Base-by-base conservation (phyloP, 2,888 invertebrate species). In the Heteromurus nitidus region DNA sequence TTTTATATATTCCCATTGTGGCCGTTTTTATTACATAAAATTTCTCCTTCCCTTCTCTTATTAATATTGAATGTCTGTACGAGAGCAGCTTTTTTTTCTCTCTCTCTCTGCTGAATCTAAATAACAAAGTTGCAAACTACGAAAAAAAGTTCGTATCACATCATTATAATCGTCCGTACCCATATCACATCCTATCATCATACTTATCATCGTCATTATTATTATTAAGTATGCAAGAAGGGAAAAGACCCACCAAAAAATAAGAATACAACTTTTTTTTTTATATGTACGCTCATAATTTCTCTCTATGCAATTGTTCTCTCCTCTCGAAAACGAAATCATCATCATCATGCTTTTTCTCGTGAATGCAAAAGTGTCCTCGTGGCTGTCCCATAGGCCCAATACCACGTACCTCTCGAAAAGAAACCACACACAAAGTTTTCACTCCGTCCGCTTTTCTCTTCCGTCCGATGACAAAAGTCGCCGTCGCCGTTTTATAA, bases 301-400 rank as follows among this genome's bases (percentile, higher is more conserved):
- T 55, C 31, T 74, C 24, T 53, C 53, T 36, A 9, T 44, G 9
- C 44, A 44, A 44, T 44, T 44, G 9, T 13, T 44, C n/a, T 13
- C 11, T 9, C n/a, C 2, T 44, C 44, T 44, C n/a, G n/a, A n/a
- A 44, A 16, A 47, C n/a, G 47, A 47, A 47, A n/a, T n/a, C 11
- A 47, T n/a, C n/a, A 47, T 47, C n/a, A n/a, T n/a, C 47, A 47
- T 47, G 11, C n/a, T 36, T 47, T 3, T 47, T 47, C 47, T 47
- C 36, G 7, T 31, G 22, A 22, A 53, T 69, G 70, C 69, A 55
- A 79, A 80, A 73, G 9, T 67, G 67, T 67, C 67, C 67, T 47
- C 28, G 18, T 53, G 74, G 42, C 64, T 73, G 73, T 80, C 80
- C 80, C 80, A 73, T 30, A 80, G 80, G 80, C 67, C 80, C 60